Base-by-base conservation (phyloP, 2,797 vertebrate genomes). In the Epinephelus awoara region DNA sequence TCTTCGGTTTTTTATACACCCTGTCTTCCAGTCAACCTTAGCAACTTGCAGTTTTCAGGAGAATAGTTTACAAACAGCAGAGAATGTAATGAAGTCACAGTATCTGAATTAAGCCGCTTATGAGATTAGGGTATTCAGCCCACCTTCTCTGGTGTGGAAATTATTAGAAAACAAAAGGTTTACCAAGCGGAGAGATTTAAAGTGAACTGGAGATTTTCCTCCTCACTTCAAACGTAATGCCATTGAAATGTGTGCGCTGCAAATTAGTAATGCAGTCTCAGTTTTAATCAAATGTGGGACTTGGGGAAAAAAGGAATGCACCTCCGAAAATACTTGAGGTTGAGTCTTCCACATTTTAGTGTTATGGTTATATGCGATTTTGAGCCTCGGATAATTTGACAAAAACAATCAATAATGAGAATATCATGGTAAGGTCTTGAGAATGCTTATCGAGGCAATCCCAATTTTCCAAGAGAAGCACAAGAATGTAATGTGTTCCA, bases 21-120 rank as follows among this genome's bases (percentile, higher is more conserved):
- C 52, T 25, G 66, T 85, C 84, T 90, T 85, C 77, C 80, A 75
- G 80, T 79, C 80, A 89, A 86, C 74, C 85, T 64, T 38, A 64
- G 88, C 87, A 79, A 85, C 85, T 80, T 40, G 29, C 79, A 65
- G 84, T 93, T 92, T 92, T 90, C 83, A 82, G 77, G 75, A 84
- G 92, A 92, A 89, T 74, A 89, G 80, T 93, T 93, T 84, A 91
- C 92, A 92, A 95, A 95, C 91, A 91, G 91, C 89, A 77, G 71
- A 61, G 91, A 90, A 87, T 88, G 91, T 92, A 94, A 94, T 95
- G 91, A 94, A 94, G 93, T 95, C 92, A 93, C 92, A 93, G 88
- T 87, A 88, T 93, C 88, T 90, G 91, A 90, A 94, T 94, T 94
- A 95, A 94, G 93, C 94, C 11, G 92, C 93, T 96, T 95, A 95